Evolutionary conservation across 2,113 vertebrate species (phyloP).

Genomic region (Camelus dromedarius): DNA sequence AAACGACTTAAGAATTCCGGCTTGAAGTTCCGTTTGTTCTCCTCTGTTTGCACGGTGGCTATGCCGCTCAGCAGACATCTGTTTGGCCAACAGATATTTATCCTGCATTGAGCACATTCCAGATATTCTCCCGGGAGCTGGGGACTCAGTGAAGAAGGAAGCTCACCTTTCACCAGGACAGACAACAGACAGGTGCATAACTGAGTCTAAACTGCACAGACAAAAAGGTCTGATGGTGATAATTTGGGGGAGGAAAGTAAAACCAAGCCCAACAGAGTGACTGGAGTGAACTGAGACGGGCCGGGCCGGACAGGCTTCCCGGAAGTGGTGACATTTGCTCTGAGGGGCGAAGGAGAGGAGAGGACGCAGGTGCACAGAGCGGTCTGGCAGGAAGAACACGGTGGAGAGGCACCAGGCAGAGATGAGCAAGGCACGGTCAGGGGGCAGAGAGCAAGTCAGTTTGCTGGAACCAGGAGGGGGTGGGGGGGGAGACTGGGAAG

Average conservation of each 20-base stretch:
- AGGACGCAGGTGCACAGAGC: not conserved
- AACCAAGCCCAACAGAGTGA: not conserved
- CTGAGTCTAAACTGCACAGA: not conserved
- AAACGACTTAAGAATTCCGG: not conserved
- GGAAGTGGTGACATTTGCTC: not conserved
- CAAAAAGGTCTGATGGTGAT: not conserved
- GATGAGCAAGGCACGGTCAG: no score
- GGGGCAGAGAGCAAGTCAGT: not conserved
- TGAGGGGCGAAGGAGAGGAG: not conserved
- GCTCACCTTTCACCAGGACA: not conserved
- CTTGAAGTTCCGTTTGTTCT: not conserved
- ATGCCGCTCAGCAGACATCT: not conserved
- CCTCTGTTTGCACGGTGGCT: not conserved
- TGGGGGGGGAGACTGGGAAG: not conserved
- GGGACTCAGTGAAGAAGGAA: not conserved
- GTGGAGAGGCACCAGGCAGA: not conserved
- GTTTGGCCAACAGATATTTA: slow-evolving; percentile 57
- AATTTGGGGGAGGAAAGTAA: not conserved
- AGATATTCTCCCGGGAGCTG: not conserved
- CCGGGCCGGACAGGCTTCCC: not conserved
- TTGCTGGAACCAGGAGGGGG: not conserved
- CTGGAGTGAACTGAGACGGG: not conserved
- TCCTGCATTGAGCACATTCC: not conserved
- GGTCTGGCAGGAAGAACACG: not conserved
- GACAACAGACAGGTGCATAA: not conserved